Evolutionary conservation across 2,113 vertebrate species (phyloP).

Genomic region (Lanius ludovicianus): DNA sequence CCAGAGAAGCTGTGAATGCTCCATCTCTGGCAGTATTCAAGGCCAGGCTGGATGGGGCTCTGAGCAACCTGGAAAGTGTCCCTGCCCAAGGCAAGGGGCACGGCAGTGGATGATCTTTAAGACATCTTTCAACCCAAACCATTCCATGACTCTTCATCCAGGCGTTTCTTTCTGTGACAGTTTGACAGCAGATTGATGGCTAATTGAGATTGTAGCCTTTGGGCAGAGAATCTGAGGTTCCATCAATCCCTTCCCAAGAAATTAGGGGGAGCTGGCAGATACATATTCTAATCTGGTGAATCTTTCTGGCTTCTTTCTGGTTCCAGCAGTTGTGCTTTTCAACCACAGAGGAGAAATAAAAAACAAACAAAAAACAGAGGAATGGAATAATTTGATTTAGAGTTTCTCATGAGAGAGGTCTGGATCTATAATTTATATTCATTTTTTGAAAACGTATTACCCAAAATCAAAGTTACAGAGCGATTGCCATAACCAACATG

Average conservation of each 20-base stretch:
- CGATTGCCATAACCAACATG: fast-evolving
- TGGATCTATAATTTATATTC: neutral
- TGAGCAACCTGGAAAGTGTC: neutral
- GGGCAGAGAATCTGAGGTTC: neutral
- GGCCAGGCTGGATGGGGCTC: neutral
- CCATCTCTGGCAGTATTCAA: neutral
- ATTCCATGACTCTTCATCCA: neutral
- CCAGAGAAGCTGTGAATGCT: neutral
- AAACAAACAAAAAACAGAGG: neutral
- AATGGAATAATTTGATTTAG: neutral
- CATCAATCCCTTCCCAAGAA: neutral
- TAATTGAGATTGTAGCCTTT: neutral
- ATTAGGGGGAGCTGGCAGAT: neutral
- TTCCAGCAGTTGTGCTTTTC: neutral
- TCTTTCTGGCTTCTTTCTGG: neutral
- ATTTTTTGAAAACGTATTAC: neutral
- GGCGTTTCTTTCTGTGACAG: neutral
- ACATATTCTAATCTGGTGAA: neutral
- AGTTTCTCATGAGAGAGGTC: neutral
- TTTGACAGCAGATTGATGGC: neutral
- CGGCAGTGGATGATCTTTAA: neutral
- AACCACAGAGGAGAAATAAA: neutral
- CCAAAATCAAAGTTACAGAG: neutral
- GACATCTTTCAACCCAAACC: neutral
- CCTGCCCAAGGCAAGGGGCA: neutral